phyloP scores from a whole-genome alignment of 2,888 invertebrate species.

The Synanthedon andrenaeformis region DNA sequence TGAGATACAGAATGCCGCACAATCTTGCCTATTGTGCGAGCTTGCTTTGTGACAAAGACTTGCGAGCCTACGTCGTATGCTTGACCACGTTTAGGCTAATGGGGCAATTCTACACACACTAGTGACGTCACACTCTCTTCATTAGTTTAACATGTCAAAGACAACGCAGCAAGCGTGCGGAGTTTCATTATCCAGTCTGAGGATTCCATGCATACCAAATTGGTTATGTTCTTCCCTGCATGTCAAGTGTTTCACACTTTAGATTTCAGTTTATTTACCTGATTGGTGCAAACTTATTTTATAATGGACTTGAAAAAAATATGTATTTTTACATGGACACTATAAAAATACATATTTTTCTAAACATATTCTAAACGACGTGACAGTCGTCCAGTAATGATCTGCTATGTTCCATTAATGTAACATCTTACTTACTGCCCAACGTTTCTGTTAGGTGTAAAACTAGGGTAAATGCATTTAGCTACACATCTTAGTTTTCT shows the following conservation, averaged over 20 bases:
- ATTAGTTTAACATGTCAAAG: conserved; percentile 12
- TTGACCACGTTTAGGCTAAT: neutral
- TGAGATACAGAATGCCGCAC: neutral
- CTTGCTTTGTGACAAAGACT: neutral
- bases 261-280: conserved; percentile 4
- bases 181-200: neutral
- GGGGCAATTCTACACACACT: neutral
- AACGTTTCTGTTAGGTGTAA: too few species aligned
- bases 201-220: neutral
- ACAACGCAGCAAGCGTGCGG: conserved; percentile 3
- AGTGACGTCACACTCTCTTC: neutral
- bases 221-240: neutral
- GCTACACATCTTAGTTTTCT: too few species aligned
- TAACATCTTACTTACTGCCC: neutral
- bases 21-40: neutral
- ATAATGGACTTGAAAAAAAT: too few species aligned
- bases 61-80: neutral
- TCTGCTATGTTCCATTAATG: too few species aligned
- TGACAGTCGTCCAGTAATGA: too few species aligned
- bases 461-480: too few species aligned
- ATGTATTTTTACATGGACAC: too few species aligned
- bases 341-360: too few species aligned
- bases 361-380: too few species aligned
- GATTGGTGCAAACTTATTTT: neutral
- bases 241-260: conserved; percentile 4